Base-by-base conservation (phyloP, 2,113 vertebrate species). In the Pachypanchax playfairii region DNA sequence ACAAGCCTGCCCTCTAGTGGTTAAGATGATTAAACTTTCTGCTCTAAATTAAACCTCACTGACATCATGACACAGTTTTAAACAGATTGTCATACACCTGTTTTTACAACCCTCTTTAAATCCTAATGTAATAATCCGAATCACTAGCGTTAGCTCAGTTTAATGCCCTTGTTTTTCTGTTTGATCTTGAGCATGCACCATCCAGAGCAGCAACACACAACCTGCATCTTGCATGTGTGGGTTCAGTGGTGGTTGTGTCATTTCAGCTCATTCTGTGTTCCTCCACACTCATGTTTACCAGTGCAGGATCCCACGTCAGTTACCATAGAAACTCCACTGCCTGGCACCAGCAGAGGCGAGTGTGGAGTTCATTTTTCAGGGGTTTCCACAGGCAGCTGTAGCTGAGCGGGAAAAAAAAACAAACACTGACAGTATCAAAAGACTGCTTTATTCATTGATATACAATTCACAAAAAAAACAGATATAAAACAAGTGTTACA, bases 291-390 rank as follows among this genome's bases (percentile, higher is more conserved):
- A 58, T 87, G 70, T 88, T 87, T 82, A 80, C 82, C 60, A 63
- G 68, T 54, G 18, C 59, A 57, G 66, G 66, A 78, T 80, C 82
- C 71, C 70, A 75, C 49, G 25, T 56, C 79, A 64, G 85, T 89
- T 89, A 56, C 86, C 85, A 89, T 90, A 71, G 89, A 75, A 87
- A 89, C 87, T 12, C 50, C 28, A 28, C 43, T 6, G 17, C 62
- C 69, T 54, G 49, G 66, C 58, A 78, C 72, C 63, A 57, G 75
- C 68, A 33, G 75, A 63, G 73, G 33, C 0, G 8, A 62, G 63
- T 61, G 48, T 10, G 49, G 51, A 65, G 62, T 70, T 77, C 44
- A 70, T 69, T 69, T 67, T 59, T 57, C 4, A 57, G 36, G 21
- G 70, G 65, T 75, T 79, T 44, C 44, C 50, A 61, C 58, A 46